phyloP scores from a whole-genome alignment of 2,113 vertebrate species.

The Geococcyx californianus region DNA sequence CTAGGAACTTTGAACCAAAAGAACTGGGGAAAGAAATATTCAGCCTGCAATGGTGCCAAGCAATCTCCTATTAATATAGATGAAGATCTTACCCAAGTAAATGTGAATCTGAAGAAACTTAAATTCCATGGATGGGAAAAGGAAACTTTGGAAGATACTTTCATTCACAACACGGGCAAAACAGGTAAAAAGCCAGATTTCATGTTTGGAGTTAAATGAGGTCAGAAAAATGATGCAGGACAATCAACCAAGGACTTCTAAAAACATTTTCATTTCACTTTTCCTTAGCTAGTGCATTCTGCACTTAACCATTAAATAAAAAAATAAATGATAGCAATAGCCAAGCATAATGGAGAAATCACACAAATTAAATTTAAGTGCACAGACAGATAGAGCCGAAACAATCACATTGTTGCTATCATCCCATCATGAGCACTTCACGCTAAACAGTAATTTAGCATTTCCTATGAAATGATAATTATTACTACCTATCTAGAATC shows the following conservation, averaged over 20 bases:
- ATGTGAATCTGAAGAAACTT: slow-evolving; percentile 90
- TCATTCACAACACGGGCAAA: slow-evolving; percentile 93
- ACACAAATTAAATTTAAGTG: not conserved
- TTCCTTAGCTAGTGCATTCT: not conserved
- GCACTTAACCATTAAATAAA: not conserved
- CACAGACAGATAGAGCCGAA: not conserved
- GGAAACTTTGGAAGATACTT: slow-evolving; percentile 77
- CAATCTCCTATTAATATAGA: slow-evolving; percentile 96
- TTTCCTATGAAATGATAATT: not conserved
- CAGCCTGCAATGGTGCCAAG: slow-evolving; percentile 91
- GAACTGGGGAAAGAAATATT: slow-evolving; percentile 94
- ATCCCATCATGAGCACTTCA: not conserved
- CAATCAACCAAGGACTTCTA: not conserved
- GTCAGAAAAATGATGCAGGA: not conserved
- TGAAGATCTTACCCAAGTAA: slow-evolving; percentile 90
- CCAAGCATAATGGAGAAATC: not conserved
- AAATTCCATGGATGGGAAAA: slow-evolving; percentile 89
- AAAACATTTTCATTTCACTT: not conserved
- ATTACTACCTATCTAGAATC: not conserved
- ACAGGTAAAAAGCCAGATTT: slow-evolving; percentile 80
- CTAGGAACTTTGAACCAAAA: slow-evolving; percentile 93
- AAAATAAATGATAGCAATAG: not conserved
- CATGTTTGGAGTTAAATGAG: not conserved
- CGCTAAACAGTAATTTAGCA: not conserved
- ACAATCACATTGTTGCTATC: not conserved